Conservation (phyloP, 2,797 vertebrate species). For the Monodelphis domestica region DNA sequence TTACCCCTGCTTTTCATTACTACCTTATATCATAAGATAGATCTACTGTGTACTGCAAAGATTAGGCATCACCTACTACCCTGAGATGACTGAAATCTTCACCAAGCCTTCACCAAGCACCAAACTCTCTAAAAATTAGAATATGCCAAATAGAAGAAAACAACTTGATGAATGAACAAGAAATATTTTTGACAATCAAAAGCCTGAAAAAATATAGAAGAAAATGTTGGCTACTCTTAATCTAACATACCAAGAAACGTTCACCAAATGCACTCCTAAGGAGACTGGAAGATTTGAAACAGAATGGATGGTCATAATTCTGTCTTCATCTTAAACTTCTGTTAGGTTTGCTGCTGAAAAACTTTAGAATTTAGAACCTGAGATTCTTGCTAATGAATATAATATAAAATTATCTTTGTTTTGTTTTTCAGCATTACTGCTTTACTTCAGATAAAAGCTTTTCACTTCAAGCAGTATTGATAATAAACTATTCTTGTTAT, state of each 20-base stretch:
- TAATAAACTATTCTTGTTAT: constrained; percentile 59
- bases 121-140: too few species aligned
- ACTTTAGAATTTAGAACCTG: constrained; percentile 40
- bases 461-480: constrained; percentile 49
- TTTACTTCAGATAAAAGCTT: constrained; percentile 58
- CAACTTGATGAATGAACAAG: too few species aligned
- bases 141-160: too few species aligned
- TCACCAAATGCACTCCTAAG: constrained; percentile 96
- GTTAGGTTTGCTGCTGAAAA: constrained; percentile 30
- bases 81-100: too few species aligned
- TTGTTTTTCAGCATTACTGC: constrained; percentile 62
- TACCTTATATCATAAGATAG: too few species aligned
- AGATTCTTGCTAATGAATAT: constrained; percentile 50
- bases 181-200: too few species aligned
- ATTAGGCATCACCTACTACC: too few species aligned
- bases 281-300: constrained; percentile 92
- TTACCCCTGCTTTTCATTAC: too few species aligned
- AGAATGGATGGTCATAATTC: constrained; percentile 89
- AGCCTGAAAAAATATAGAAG: too few species aligned
- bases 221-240: constrained; percentile 96
- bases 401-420: constrained; percentile 63
- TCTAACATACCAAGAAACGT: constrained; percentile 97
- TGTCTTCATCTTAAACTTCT: constrained; percentile 16
- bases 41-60: too few species aligned
- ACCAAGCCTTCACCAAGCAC: too few species aligned